phyloP scores from a whole-genome alignment of 1,140 invertebrate genomes.

The Paralvinella palmiformis region DNA sequence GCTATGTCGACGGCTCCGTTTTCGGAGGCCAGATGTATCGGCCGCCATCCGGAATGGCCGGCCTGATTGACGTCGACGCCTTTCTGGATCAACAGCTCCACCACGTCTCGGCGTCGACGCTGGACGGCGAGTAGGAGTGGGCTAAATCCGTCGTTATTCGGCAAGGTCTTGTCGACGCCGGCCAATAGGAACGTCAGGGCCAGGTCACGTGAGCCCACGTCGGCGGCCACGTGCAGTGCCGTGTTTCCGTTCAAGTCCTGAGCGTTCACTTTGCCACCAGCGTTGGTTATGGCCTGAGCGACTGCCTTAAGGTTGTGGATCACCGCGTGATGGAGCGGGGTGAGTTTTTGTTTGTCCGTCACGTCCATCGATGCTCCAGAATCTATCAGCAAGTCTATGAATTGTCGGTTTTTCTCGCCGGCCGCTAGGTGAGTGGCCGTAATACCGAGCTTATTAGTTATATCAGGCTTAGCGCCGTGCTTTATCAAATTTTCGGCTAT shows the following conservation, averaged over 20 bases:
- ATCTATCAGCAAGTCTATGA: slow-evolving; percentile 24
- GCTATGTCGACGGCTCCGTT: slow-evolving; percentile 8
- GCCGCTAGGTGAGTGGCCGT: slow-evolving; percentile 11
- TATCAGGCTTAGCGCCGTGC: neutral
- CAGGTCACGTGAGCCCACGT: slow-evolving; percentile 20
- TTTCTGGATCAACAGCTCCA: slow-evolving; percentile 16
- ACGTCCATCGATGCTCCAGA: slow-evolving; percentile 3
- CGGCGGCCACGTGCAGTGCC: slow-evolving; percentile 26
- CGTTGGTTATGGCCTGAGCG: neutral
- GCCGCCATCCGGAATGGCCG: slow-evolving; percentile 14
- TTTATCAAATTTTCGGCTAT: neutral
- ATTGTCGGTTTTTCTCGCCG: slow-evolving; percentile 21
- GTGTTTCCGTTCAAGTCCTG: slow-evolving; percentile 31
- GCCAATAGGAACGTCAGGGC: slow-evolving; percentile 15
- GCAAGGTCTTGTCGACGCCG: slow-evolving; percentile 22
- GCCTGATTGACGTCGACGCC: slow-evolving; percentile 22
- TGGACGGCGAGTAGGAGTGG: slow-evolving; percentile 33
- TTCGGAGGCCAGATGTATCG: slow-evolving; percentile 12
- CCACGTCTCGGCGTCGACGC: slow-evolving; percentile 21
- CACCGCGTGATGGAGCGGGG: slow-evolving; percentile 6
- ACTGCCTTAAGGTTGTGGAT: slow-evolving; percentile 3
- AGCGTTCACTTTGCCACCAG: slow-evolving; percentile 5
- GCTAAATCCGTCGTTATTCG: slow-evolving; percentile 30
- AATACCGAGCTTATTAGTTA: neutral
- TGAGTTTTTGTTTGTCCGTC: slow-evolving; percentile 7